These are phyloP conservation scores for Amaurobius ferox DNA, from an alignment of 2,888 invertebrate species.

Conservation along the genomic window DNA sequence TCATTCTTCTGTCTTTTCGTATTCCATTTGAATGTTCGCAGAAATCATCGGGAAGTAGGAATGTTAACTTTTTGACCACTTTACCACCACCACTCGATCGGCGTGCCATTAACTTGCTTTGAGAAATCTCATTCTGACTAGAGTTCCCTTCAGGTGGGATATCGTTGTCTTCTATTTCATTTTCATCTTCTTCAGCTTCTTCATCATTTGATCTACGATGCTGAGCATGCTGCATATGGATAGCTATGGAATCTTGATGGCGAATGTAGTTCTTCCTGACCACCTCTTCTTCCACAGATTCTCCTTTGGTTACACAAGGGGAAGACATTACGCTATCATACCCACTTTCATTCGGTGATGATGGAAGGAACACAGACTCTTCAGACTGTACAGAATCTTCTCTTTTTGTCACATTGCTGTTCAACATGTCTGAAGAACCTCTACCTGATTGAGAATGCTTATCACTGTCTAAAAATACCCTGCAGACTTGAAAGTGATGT, in stretches of 20 bases:
- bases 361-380: conserved; percentile 47
- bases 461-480: conserved; percentile 56
- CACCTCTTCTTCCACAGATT: conserved; percentile 1
- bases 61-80: conserved; percentile 64
- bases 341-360: conserved; percentile 45
- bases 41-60: conserved; percentile 52
- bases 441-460: not conserved
- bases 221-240: conserved; percentile 44
- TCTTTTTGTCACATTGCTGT: not conserved
- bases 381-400: conserved; percentile 27
- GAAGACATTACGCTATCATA: conserved; percentile 39
- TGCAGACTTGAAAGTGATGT: conserved; percentile 52
- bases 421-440: conserved; percentile 5
- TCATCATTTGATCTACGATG: not conserved
- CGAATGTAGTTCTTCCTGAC: conserved; percentile 30
- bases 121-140: conserved; percentile 37
- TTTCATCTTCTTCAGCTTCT: not conserved
- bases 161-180: not conserved
- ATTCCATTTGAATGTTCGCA: not conserved
- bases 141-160: conserved; percentile 22
- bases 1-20: conserved; percentile 70
- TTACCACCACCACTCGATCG: conserved; percentile 32
- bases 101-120: conserved; percentile 17
- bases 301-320: not conserved
- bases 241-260: conserved; percentile 55